Evolutionary conservation across 2,797 vertebrate species (phyloP).

Genomic region (Anguilla marmorata): DNA sequence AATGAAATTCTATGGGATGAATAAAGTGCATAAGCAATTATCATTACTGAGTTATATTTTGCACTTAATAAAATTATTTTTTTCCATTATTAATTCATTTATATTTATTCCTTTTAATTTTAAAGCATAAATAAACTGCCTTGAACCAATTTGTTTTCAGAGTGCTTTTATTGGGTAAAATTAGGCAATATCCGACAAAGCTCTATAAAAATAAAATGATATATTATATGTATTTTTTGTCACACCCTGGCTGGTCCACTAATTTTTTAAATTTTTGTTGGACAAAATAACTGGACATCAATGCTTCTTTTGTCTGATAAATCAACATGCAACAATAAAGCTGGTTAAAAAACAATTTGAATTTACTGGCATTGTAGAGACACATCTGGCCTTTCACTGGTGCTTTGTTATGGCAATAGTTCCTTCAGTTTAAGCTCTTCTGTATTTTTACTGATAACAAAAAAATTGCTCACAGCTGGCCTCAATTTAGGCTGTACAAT

Average conservation of each 20-base stretch:
- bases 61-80: background rate
- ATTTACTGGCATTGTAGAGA: background rate
- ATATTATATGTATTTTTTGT: background rate
- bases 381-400: slow-evolving; percentile 15
- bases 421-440: slow-evolving; percentile 22
- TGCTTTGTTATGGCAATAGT: slow-evolving; percentile 21
- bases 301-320: background rate
- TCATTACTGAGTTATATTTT: background rate
- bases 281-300: background rate
- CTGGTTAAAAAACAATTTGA: background rate
- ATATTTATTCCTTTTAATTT: background rate
- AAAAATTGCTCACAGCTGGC: slow-evolving; percentile 33
- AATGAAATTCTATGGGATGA: no score
- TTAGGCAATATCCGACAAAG: background rate
- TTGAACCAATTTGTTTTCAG: background rate
- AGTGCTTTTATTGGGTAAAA: background rate
- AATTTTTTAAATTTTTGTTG: background rate
- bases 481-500: slow-evolving; percentile 21
- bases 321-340: slow-evolving; percentile 20
- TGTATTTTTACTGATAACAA: background rate
- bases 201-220: background rate
- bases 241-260: background rate
- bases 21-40: no score
- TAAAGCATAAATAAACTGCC: background rate
- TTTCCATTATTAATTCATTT: no score